These are phyloP conservation scores for Zhengitettix transpicula DNA, from an alignment of 2,888 invertebrate species.

Conservation along the genomic window DNA sequence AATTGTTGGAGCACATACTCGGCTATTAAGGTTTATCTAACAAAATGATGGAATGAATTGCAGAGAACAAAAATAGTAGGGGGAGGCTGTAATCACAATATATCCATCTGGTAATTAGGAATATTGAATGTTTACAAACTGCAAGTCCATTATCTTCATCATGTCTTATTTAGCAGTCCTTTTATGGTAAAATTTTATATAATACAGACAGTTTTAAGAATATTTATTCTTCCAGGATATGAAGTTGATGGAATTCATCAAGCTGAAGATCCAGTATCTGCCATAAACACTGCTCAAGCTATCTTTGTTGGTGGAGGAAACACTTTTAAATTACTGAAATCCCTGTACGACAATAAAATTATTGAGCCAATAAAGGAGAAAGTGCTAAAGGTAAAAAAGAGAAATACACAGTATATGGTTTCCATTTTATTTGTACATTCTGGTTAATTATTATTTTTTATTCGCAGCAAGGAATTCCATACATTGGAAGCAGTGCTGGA, in stretches of 20 bases:
- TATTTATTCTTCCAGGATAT: conserved; percentile 28
- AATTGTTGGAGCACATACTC: too few relatives aligned
- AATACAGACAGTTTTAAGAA: too few relatives aligned
- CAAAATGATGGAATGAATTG: too few relatives aligned
- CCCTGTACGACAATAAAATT: conserved; percentile 48
- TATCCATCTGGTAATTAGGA: too few relatives aligned
- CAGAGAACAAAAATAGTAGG: too few relatives aligned
- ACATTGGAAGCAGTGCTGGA: conserved; percentile 67
- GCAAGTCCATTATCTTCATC: too few relatives aligned
- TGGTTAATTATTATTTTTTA: neutral
- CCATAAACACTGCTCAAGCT: conserved; percentile 43
- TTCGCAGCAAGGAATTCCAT: conserved; percentile 39
- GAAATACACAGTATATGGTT: neutral
- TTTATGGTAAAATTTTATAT: too few relatives aligned
- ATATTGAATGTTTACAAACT: too few relatives aligned
- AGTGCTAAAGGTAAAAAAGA: conserved; percentile 5
- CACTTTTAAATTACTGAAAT: conserved; percentile 55
- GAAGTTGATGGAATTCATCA: conserved; percentile 47
- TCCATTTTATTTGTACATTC: neutral
- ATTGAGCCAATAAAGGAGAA: conserved; percentile 39
- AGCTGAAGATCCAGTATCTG: conserved; percentile 32
- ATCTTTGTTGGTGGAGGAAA: conserved; percentile 71
- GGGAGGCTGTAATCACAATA: too few relatives aligned
- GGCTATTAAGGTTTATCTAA: too few relatives aligned
- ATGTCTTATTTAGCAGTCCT: too few relatives aligned